Evolutionary conservation across 2,113 vertebrate species (phyloP).

Genomic region (Acrocephalus kingi): DNA sequence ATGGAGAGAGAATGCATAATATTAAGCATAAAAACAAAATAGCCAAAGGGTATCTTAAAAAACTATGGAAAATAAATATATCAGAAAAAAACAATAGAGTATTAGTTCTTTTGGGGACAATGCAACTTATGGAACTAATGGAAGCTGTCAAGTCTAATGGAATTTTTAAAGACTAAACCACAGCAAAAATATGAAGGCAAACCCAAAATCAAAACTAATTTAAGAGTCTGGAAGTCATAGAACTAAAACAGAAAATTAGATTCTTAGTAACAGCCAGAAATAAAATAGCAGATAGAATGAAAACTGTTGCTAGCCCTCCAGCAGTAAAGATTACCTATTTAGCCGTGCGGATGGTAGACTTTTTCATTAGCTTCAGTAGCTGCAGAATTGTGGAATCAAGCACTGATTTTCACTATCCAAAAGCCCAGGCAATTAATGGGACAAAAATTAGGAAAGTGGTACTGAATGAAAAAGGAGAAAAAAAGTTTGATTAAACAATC

Average conservation of each 20-base stretch:
- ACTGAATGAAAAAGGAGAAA: background rate
- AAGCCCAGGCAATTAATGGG: background rate
- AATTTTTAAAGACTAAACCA: background rate
- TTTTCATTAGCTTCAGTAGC: background rate
- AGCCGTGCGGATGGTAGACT: background rate
- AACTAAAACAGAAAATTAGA: background rate
- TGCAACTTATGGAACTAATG: background rate
- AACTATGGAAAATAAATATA: background rate
- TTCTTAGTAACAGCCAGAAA: background rate
- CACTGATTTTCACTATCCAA: background rate
- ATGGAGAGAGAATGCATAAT: background rate
- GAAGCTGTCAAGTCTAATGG: background rate
- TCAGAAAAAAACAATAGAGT: background rate
- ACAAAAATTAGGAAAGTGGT: background rate
- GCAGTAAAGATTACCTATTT: background rate
- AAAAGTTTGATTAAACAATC: background rate
- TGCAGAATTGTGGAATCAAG: background rate
- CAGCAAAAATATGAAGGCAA: background rate
- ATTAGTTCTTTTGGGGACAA: background rate
- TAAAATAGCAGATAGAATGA: background rate
- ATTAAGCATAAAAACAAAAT: background rate
- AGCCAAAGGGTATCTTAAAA: background rate
- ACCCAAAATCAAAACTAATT: background rate
- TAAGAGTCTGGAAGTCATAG: background rate
- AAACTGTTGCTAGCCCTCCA: background rate